Conservation (phyloP, 2,888 invertebrate species). For the Ochlodes sylvanus region DNA sequence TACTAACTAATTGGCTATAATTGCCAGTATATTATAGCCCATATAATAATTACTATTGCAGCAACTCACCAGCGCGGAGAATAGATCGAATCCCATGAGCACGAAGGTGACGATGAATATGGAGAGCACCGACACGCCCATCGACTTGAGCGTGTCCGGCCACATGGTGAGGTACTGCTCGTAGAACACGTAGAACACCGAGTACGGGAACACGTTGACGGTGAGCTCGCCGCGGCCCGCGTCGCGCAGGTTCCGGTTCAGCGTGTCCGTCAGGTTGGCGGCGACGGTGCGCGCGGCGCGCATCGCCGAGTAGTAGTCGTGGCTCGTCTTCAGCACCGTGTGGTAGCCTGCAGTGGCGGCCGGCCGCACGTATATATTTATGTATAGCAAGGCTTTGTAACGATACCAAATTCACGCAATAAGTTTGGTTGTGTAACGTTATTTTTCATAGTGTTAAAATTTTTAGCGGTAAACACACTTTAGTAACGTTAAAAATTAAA, state of each 20-base stretch:
- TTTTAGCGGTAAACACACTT: no score
- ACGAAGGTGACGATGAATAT: conserved; percentile 97
- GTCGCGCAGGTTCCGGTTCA: conserved; percentile 85
- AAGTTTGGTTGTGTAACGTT: no score
- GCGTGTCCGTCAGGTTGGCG: conserved; percentile 91
- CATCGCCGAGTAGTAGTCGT: conserved; percentile 95
- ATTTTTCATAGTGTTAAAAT: no score
- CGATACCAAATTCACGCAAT: no score
- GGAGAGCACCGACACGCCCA: conserved; percentile 95
- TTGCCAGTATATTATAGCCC: no score
- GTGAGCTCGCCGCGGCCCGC: conserved; percentile 70
- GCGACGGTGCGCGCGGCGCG: conserved; percentile 92
- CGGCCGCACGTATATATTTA: no score
- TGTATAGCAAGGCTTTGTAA: no score
- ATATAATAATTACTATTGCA: no score
- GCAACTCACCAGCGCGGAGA: conserved; percentile 90
- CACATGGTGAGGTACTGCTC: conserved; percentile 99
- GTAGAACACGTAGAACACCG: conserved; percentile 99
- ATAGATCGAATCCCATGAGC: conserved; percentile 96
- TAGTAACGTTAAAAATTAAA: no score
- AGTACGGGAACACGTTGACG: conserved; percentile 94
- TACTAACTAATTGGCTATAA: no score
- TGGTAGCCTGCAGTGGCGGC: conserved; percentile 92
- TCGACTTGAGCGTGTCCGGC: conserved; percentile 93
- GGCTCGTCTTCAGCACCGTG: conserved; percentile 94